phyloP scores from a whole-genome alignment of 1,140 invertebrate species.

The Rhagoletis zephyria region DNA sequence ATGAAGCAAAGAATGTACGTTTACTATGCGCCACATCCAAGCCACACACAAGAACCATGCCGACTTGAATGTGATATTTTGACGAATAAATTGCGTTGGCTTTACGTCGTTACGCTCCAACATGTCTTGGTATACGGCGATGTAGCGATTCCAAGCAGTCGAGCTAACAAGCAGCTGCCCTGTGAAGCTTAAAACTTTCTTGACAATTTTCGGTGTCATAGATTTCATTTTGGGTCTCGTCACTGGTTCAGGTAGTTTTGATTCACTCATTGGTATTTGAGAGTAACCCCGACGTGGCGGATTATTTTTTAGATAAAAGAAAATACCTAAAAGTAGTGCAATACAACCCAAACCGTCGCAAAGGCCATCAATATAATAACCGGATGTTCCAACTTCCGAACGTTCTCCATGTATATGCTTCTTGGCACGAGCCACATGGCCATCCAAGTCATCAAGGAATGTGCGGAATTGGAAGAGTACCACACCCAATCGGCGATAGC shows the following conservation, averaged over 20 bases:
- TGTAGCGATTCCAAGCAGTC: conserved; percentile 86
- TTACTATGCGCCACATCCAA: conserved; percentile 84
- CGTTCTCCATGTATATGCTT: conserved; percentile 81
- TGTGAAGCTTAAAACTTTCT: conserved; percentile 79
- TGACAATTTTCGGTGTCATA: conserved; percentile 77
- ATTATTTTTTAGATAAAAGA: conserved; percentile 80
- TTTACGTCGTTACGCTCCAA: conserved; percentile 78
- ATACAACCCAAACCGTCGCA: conserved; percentile 83
- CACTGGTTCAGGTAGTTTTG: conserved; percentile 74
- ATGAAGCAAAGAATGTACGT: conserved; percentile 86
- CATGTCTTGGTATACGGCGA: conserved; percentile 83
- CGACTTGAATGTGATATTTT: conserved; percentile 77
- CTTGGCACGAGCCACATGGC: conserved; percentile 82
- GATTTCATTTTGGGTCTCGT: conserved; percentile 80
- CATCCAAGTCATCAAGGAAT: conserved; percentile 86
- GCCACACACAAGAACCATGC: conserved; percentile 82
- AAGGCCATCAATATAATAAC: conserved; percentile 83
- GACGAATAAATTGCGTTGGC: conserved; percentile 73
- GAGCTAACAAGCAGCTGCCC: conserved; percentile 82
- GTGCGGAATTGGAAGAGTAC: conserved; percentile 83
- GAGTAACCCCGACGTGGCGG: conserved; percentile 80
- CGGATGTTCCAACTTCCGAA: conserved; percentile 81
- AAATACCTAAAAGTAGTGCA: conserved; percentile 79
- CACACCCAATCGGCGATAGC: conserved; percentile 80
- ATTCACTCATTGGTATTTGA: conserved; percentile 76